phyloP scores from a whole-genome alignment of 2,888 invertebrate genomes.

The Tiliacea citrago region DNA sequence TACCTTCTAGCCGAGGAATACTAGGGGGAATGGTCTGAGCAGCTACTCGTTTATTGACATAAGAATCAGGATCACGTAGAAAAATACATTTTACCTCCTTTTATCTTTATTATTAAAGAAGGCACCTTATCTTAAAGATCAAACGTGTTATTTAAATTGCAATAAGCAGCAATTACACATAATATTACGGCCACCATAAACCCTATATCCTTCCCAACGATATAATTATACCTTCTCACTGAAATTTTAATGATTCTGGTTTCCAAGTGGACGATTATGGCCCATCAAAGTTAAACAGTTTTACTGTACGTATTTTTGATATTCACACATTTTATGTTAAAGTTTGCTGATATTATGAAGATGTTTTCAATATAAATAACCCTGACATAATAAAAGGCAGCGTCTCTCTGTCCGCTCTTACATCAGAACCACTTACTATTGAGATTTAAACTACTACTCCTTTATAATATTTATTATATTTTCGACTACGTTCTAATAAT shows the following conservation, averaged over 20 bases:
- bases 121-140: not conserved
- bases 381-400: not conserved
- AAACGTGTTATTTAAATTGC: constrained; percentile 20
- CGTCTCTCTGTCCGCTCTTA: not conserved
- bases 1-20: too few relatives aligned
- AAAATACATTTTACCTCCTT: not conserved
- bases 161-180: constrained; percentile 29
- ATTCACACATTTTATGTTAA: not conserved
- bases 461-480: too few relatives aligned
- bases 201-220: constrained; percentile 19
- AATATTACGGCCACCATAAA: constrained; percentile 23
- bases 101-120: not conserved
- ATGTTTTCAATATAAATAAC: not conserved
- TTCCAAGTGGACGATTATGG: constrained; percentile 25
- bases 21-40: too few relatives aligned
- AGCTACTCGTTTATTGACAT: not conserved
- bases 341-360: not conserved
- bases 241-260: constrained; percentile 45
- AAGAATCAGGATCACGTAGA: not conserved
- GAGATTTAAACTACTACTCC: not conserved
- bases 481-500: not conserved
- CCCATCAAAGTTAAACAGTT: constrained; percentile 16
- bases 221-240: constrained; percentile 28
- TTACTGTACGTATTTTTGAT: constrained; percentile 2
- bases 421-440: not conserved